A percentile compares a stretch with the other conserved stretches of the same genome.
Evolutionary conservation across 1,140 invertebrate genomes (phyloP).

Genomic region (Euschistus heros): DNA sequence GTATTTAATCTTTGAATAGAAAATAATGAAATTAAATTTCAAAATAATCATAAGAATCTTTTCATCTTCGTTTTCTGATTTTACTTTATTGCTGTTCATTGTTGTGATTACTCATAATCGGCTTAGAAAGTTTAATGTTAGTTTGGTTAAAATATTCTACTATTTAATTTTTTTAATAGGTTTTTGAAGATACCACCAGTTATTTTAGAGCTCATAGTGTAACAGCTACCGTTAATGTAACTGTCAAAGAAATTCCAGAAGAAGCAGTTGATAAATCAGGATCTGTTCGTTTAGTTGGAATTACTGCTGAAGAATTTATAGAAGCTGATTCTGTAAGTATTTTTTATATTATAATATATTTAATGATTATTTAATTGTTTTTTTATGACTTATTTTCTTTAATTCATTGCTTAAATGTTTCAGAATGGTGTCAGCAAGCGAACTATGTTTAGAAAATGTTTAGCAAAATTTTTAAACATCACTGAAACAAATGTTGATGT

Average conservation of each 20-base stretch:
- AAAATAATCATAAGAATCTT: too few species aligned
- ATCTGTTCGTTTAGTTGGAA: conserved; percentile 70
- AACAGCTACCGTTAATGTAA: conserved; percentile 67
- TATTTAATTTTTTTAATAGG: conserved; percentile 23
- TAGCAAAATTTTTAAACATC: conserved; percentile 64
- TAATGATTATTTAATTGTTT: background rate
- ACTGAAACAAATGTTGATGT: conserved; percentile 77
- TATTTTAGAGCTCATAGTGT: conserved; percentile 48
- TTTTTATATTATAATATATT: background rate
- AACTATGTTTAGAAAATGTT: conserved; percentile 52
- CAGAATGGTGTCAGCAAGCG: conserved; percentile 56
- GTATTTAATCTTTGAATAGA: too few species aligned
- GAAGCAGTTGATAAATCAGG: conserved; percentile 83
- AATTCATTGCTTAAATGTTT: conserved; percentile 24
- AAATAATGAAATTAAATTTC: too few species aligned
- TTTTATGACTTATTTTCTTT: background rate
- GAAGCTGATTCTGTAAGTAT: conserved; percentile 36
- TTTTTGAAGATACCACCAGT: conserved; percentile 43
- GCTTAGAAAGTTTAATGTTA: too few species aligned
- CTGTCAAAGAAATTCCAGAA: conserved; percentile 72
- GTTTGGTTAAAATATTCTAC: too few species aligned
- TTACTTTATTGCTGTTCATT: too few species aligned
- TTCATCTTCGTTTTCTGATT: too few species aligned
- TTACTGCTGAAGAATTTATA: conserved; percentile 76
- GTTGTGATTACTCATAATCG: too few species aligned